These are phyloP conservation scores for Laspeyria flexula DNA, from an alignment of 2,888 invertebrate genomes.

Conservation along the genomic window DNA sequence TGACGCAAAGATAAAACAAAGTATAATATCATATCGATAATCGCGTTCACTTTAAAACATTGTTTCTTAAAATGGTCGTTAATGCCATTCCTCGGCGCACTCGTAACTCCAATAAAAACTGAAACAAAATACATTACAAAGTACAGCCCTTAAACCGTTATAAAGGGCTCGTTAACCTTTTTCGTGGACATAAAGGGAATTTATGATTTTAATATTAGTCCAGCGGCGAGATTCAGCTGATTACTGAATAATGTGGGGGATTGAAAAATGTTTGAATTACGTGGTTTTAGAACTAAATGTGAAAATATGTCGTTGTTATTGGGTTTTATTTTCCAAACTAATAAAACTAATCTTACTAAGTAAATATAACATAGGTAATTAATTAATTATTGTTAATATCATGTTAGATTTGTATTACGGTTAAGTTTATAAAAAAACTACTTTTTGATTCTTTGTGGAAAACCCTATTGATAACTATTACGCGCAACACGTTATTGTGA, in stretches of 20 bases:
- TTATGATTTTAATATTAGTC: conserved; percentile 55
- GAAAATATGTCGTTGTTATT: neutral
- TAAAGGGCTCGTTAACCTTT: conserved; percentile 49
- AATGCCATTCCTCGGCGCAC: conserved; percentile 1
- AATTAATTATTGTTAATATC: too few species aligned
- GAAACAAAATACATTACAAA: conserved; percentile 17
- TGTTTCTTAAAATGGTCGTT: conserved; percentile 6
- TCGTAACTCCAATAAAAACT: conserved; percentile 13
- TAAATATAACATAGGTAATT: too few species aligned
- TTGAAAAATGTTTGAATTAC: conserved; percentile 7
- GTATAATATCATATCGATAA: neutral
- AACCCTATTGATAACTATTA: too few species aligned
- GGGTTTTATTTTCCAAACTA: neutral
- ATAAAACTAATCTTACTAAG: too few species aligned
- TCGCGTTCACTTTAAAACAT: neutral
- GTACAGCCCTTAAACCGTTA: conserved; percentile 28
- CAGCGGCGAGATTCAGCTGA: conserved; percentile 31
- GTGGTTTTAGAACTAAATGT: neutral
- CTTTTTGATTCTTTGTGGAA: too few species aligned
- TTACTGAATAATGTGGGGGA: conserved; percentile 24
- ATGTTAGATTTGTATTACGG: too few species aligned
- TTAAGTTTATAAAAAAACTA: too few species aligned
- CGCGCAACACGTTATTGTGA: too few species aligned
- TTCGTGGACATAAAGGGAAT: conserved; percentile 47
- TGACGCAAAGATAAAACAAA: neutral